phyloP scores from a whole-genome alignment of 2,888 invertebrate species.

The Reticulitermes lucifugus region DNA sequence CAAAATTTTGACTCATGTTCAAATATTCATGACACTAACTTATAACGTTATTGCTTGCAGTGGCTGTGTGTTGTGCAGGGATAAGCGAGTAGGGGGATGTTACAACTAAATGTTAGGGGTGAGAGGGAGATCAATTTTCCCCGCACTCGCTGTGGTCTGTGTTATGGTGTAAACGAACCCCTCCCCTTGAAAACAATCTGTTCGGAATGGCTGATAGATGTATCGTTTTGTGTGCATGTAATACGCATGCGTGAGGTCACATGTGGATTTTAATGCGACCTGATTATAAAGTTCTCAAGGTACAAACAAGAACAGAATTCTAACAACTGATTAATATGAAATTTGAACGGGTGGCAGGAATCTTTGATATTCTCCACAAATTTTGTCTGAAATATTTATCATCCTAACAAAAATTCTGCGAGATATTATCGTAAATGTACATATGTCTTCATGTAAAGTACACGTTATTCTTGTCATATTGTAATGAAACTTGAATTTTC shows the following conservation, averaged over 20 bases:
- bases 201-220: slow-evolving; percentile 39
- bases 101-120: slow-evolving; percentile 32
- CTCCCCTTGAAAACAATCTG: slow-evolving; percentile 28
- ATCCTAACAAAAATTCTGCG: too few species aligned
- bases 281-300: neutral
- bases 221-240: neutral
- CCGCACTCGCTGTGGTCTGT: slow-evolving; percentile 14
- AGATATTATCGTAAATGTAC: too few species aligned
- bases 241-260: slow-evolving; percentile 10
- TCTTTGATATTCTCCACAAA: too few species aligned
- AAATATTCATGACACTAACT: neutral
- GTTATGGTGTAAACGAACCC: slow-evolving; percentile 32
- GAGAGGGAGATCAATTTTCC: slow-evolving; percentile 34
- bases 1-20: too few species aligned
- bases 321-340: too few species aligned
- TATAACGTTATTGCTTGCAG: slow-evolving; percentile 29
- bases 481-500: too few species aligned
- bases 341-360: too few species aligned
- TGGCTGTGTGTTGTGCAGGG: neutral
- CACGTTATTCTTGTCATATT: too few species aligned
- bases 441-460: too few species aligned
- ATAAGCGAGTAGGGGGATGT: slow-evolving; percentile 1
- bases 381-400: too few species aligned
- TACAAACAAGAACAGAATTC: too few species aligned
- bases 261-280: neutral